Percentiles rank a stretch among this genome's conserved stretches.
phyloP scores from a whole-genome alignment of 2,113 vertebrate species.

The Cromileptes altivelis region DNA sequence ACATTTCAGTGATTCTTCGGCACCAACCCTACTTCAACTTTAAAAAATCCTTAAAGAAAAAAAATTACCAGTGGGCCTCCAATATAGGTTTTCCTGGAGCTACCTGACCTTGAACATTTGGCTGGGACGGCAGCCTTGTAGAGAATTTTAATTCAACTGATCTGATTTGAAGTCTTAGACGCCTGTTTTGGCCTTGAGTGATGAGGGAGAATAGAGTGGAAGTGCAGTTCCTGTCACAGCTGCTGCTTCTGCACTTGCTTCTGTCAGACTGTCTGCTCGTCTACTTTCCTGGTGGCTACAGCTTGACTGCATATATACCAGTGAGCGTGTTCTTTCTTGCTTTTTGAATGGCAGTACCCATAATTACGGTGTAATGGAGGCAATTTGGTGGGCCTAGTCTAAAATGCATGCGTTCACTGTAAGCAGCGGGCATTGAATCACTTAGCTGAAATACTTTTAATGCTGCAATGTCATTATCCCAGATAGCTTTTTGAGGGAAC shows the following conservation, averaged over 20 bases:
- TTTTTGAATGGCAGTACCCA: constrained; percentile 38
- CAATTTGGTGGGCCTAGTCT: constrained; percentile 30
- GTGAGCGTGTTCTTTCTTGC: constrained; percentile 1
- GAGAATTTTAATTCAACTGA: constrained; percentile 32
- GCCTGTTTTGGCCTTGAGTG: constrained; percentile 13
- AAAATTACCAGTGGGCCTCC: not conserved
- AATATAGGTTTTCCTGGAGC: not conserved
- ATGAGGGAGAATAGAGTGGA: constrained; percentile 20
- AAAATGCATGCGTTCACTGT: constrained; percentile 49
- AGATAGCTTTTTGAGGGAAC: constrained; percentile 43
- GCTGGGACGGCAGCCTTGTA: not conserved
- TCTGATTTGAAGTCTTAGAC: not conserved
- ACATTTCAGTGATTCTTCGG: not conserved
- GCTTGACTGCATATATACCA: constrained; percentile 43
- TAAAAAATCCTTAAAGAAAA: not conserved
- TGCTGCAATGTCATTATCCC: constrained; percentile 37
- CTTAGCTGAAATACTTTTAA: constrained; percentile 44
- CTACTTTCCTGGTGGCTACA: constrained; percentile 25
- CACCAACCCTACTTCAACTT: not conserved
- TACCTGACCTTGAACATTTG: constrained; percentile 40
- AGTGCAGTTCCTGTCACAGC: constrained; percentile 28
- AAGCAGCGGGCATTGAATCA: constrained; percentile 12
- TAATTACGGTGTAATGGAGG: constrained; percentile 51
- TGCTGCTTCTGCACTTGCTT: constrained; percentile 12
- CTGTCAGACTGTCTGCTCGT: constrained; percentile 42